A percentile compares a stretch with the other conserved stretches of the same genome.
phyloP scores from a whole-genome alignment of 1,140 invertebrate species.

The Drosophila erecta region DNA sequence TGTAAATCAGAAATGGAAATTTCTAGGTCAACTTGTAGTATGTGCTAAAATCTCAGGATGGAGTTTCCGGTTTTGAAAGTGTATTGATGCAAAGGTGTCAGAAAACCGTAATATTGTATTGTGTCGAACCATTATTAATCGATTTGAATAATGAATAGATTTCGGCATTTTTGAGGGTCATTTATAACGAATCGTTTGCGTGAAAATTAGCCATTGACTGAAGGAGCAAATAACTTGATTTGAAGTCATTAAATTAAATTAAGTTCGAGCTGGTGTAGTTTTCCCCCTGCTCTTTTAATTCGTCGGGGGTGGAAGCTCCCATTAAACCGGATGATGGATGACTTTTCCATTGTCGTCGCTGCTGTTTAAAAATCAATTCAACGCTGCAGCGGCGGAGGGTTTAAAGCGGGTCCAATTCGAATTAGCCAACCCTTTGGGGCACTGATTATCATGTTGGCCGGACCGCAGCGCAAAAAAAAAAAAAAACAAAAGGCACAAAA shows the following conservation, averaged over 20 bases:
- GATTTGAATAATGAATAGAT: background rate
- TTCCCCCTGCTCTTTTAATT: background rate
- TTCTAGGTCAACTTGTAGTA: too few species aligned
- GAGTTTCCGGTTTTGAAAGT: too few species aligned
- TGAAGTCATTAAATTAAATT: conserved; percentile 11
- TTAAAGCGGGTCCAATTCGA: conserved; percentile 64
- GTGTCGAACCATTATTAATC: background rate
- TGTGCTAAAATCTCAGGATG: too few species aligned
- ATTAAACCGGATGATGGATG: conserved; percentile 74
- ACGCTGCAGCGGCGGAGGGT: conserved; percentile 16
- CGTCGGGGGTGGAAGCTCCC: conserved; percentile 21
- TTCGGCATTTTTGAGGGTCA: background rate
- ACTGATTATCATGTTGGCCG: conserved; percentile 47
- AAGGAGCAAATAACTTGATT: conserved; percentile 5
- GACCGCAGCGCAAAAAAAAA: conserved; percentile 42
- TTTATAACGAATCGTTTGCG: background rate
- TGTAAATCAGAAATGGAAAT: too few species aligned
- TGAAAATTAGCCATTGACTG: background rate
- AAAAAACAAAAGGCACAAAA: too few species aligned
- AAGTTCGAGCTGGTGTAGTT: conserved; percentile 6
- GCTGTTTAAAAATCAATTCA: conserved; percentile 39
- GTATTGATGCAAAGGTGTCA: background rate
- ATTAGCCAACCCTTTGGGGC: conserved; percentile 69
- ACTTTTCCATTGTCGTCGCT: conserved; percentile 53
- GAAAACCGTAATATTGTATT: background rate